These are phyloP conservation scores for Amblyopsis hoosieri DNA, from an alignment of 2,797 vertebrate species.

Conservation along the genomic window DNA sequence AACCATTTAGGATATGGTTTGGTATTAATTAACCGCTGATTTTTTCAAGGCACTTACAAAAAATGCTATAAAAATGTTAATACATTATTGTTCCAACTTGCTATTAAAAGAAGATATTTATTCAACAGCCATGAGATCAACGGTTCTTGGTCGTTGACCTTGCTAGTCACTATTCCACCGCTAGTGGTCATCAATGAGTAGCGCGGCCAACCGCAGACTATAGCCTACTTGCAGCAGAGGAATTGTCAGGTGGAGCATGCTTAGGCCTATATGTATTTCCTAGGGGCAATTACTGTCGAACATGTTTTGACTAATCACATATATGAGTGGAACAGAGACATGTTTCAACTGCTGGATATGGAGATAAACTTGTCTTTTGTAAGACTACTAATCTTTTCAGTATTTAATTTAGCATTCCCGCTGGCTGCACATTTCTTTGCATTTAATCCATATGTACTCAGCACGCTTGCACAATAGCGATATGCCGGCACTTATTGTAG, in stretches of 20 bases:
- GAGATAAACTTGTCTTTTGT: conserved; percentile 23
- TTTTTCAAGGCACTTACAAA: too few relatives aligned
- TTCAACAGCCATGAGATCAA: conserved; percentile 48
- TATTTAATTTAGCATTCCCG: neutral
- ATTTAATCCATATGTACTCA: conserved; percentile 4
- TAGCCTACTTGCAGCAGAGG: neutral
- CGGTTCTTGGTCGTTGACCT: neutral
- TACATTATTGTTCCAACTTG: too few relatives aligned
- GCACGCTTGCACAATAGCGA: conserved; percentile 26
- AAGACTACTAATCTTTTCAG: neutral
- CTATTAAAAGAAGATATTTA: too few relatives aligned
- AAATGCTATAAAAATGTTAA: too few relatives aligned
- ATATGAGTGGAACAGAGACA: conserved; percentile 20
- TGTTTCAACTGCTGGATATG: conserved; percentile 31
- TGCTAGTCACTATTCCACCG: conserved; percentile 48
- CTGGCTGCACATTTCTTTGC: conserved; percentile 4
- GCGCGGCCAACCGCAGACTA: conserved; percentile 1
- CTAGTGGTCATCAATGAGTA: conserved; percentile 72
- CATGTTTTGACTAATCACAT: conserved; percentile 61
- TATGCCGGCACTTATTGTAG: conserved; percentile 41
- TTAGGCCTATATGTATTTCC: conserved; percentile 41
- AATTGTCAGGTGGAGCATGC: conserved; percentile 39
- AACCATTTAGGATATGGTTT: too few relatives aligned
- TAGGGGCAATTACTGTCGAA: conserved; percentile 38
- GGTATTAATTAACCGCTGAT: too few relatives aligned